Base-by-base conservation (phyloP, 2,888 invertebrate genomes). In the Crepidodera aurea region DNA sequence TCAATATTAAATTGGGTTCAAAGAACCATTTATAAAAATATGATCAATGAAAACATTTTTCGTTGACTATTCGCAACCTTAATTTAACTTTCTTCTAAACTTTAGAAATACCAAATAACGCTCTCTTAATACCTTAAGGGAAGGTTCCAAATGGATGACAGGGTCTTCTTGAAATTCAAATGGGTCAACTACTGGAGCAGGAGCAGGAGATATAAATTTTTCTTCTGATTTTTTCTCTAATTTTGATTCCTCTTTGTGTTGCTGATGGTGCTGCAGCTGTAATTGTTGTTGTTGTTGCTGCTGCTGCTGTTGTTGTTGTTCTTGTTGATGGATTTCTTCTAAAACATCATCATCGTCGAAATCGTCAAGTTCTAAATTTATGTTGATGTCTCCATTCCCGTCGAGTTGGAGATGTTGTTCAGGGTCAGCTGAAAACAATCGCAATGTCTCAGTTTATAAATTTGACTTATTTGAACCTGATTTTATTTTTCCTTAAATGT, bases 81-180 rank as follows among this genome's bases (percentile, higher is more conserved):
- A n/a, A n/a, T n/a, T n/a, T n/a, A n/a, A n/a, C n/a, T n/a, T n/a
- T n/a, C n/a, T n/a, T n/a, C n/a, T n/a, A n/a, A n/a, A n/a, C n/a
- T n/a, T n/a, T n/a, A n/a, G n/a, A n/a, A n/a, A n/a, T n/a, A n/a
- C n/a, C n/a, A n/a, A n/a, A n/a, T n/a, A n/a, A n/a, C n/a, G n/a
- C n/a, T n/a, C n/a, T n/a, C n/a, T n/a, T n/a, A n/a, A 4, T 44
- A 44, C 44, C 46, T 66, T 57, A 16, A 65, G 42, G 18, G 67
- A 64, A 18, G 64, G 73, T 62, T 69, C 78, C 67, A 60, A 66
- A 73, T 55, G 63, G 37, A 78, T 71, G 15, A 78, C 76, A 2
- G 79, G 78, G 59, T 81, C 81, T 65, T 81, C 81, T 71, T 78
- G 78, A 68, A 81, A 81, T 60, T 81, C 81, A 66, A 81, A 81